A percentile compares a stretch with the other conserved stretches of the same genome.
Conservation (phyloP, 2,888 invertebrate genomes). For the Euplexia lucipara region DNA sequence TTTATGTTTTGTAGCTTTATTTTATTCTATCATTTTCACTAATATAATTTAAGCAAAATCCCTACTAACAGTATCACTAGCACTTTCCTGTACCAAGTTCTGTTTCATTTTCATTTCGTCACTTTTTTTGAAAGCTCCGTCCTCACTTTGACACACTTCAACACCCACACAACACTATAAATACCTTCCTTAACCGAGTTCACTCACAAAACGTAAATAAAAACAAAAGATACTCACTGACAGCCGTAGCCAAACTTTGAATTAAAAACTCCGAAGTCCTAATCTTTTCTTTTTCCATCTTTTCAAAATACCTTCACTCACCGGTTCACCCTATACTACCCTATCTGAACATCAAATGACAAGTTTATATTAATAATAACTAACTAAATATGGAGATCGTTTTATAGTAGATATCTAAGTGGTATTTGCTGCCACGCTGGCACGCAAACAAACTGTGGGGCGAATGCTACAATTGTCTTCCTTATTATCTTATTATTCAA, state of each 20-base stretch:
- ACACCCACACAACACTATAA: not conserved
- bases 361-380: slow-evolving; percentile 31
- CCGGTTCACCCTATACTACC: not conserved
- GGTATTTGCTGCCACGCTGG: slow-evolving; percentile 61
- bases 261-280: slow-evolving; percentile 73
- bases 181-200: no score
- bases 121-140: no score
- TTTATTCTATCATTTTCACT: no score
- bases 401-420: slow-evolving; percentile 35
- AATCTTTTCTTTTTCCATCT: slow-evolving; percentile 71
- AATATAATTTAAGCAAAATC: no score
- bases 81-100: no score
- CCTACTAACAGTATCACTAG: no score
- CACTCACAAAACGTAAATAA: slow-evolving; percentile 8
- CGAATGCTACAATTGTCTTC: slow-evolving; percentile 47
- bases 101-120: no score
- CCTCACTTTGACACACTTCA: not conserved
- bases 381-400: slow-evolving; percentile 50
- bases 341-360: slow-evolving; percentile 31
- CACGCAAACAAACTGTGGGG: slow-evolving; percentile 49
- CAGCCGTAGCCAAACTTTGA: slow-evolving; percentile 73
- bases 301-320: slow-evolving; percentile 11
- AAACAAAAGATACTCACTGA: slow-evolving; percentile 73
- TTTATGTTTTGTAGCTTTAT: no score
- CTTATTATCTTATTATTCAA: slow-evolving; percentile 52